Conservation (phyloP, 2,113 vertebrate species). For the Tapirus terrestris region DNA sequence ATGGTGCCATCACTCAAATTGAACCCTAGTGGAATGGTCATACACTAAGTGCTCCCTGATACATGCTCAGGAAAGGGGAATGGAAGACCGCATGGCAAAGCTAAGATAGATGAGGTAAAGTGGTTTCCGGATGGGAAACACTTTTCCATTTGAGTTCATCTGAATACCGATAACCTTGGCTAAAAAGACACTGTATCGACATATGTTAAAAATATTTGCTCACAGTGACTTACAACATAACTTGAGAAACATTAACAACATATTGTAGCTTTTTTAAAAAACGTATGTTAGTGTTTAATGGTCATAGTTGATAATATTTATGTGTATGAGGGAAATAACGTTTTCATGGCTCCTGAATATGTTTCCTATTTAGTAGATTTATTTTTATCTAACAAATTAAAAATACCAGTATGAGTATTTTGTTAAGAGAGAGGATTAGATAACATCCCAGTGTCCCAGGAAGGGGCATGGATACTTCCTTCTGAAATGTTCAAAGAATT, state of each 20-base stretch:
- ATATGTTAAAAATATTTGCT: not conserved
- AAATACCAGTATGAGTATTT: not conserved
- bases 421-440: not conserved
- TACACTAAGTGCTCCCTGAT: not conserved
- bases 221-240: not conserved
- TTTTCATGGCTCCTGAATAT: not conserved
- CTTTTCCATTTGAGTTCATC: conserved; percentile 5
- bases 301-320: not conserved
- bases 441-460: not conserved
- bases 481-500: conserved; percentile 12
- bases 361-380: not conserved
- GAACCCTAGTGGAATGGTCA: not conserved
- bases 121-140: not conserved
- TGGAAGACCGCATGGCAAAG: not conserved
- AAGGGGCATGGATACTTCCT: not conserved
- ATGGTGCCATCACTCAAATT: conserved; percentile 46
- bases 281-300: not conserved
- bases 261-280: not conserved
- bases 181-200: not conserved
- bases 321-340: not conserved
- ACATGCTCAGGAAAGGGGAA: not conserved
- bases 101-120: not conserved
- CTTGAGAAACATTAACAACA: not conserved
- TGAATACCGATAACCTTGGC: not conserved
- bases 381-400: conserved; percentile 38